Conservation (phyloP, 2,113 vertebrate genomes). For the Hepsetus odoe region DNA sequence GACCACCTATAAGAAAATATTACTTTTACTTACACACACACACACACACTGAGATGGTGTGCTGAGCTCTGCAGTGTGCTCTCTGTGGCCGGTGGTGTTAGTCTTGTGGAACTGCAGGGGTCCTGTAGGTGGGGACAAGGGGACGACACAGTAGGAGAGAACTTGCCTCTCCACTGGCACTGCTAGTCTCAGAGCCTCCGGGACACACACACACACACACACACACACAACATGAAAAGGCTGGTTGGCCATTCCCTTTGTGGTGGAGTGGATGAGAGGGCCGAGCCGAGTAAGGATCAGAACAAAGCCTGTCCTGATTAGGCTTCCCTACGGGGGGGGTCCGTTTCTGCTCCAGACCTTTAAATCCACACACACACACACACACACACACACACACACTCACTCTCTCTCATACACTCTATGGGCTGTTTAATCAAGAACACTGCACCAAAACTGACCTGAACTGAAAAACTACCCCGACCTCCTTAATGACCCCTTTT, state of each 20-base stretch:
- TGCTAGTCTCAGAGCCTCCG: conserved; percentile 55
- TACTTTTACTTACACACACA: no score
- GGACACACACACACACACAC: conserved; percentile 24
- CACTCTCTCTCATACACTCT: background rate
- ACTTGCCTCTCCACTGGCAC: conserved; percentile 62
- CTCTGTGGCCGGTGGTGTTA: no score
- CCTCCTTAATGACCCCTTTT: conserved; percentile 58
- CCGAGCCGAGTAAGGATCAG: conserved; percentile 65
- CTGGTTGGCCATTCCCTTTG: conserved; percentile 77
- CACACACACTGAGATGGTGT: no score
- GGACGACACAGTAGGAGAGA: conserved; percentile 65
- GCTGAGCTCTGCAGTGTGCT: no score
- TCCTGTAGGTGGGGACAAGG: conserved; percentile 56
- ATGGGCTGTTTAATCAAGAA: conserved; percentile 60
- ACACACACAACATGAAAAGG: conserved; percentile 64
- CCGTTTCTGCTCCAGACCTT: conserved; percentile 5
- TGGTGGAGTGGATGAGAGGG: conserved; percentile 67
- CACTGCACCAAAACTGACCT: conserved; percentile 49
- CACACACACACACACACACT: background rate
- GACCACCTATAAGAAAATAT: no score
- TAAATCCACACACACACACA: conserved; percentile 19
- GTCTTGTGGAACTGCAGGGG: conserved; percentile 38
- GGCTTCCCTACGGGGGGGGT: conserved; percentile 51
- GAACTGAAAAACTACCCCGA: conserved; percentile 32
- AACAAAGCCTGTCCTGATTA: conserved; percentile 69